Evolutionary conservation across 2,797 vertebrate species (phyloP).

Genomic region (Columba guinea): DNA sequence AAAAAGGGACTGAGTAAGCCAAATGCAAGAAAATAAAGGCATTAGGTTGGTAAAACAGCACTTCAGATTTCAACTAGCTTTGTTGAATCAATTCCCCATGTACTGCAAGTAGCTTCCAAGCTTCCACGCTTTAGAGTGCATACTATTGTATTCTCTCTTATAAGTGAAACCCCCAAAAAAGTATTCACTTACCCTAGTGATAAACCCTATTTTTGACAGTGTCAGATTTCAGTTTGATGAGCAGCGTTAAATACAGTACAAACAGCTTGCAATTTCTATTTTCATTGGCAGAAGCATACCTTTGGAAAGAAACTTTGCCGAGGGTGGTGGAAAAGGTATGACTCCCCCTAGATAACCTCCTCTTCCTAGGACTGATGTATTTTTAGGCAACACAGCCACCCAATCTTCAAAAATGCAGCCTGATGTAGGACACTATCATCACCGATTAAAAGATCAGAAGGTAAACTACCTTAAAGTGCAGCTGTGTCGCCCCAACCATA

Average conservation of each 20-base stretch:
- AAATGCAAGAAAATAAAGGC: not conserved
- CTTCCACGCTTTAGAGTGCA: not conserved
- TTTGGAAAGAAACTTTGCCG: not conserved
- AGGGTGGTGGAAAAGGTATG: not conserved
- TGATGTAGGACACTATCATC: not conserved
- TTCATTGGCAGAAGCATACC: not conserved
- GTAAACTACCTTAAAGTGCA: not conserved
- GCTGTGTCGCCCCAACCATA: not conserved
- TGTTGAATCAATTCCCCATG: not conserved
- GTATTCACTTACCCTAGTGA: not conserved
- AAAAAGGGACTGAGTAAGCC: not conserved
- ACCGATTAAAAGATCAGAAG: not conserved
- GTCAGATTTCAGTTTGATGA: not conserved
- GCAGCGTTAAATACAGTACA: not conserved
- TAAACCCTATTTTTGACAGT: constrained; percentile 5
- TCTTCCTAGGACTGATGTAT: constrained; percentile 20
- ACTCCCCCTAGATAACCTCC: constrained; percentile 1
- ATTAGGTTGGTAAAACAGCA: not conserved
- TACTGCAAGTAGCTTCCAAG: not conserved
- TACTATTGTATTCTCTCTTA: not conserved
- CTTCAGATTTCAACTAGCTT: not conserved
- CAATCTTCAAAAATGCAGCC: not conserved
- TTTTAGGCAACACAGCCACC: constrained; percentile 16
- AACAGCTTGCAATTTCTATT: not conserved
- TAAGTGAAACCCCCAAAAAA: not conserved